Evolutionary conservation across 1,140 invertebrate genomes (phyloP), one percentile per base, ranked within the genome.

Genomic region (Archivesica marissinica): DNA sequence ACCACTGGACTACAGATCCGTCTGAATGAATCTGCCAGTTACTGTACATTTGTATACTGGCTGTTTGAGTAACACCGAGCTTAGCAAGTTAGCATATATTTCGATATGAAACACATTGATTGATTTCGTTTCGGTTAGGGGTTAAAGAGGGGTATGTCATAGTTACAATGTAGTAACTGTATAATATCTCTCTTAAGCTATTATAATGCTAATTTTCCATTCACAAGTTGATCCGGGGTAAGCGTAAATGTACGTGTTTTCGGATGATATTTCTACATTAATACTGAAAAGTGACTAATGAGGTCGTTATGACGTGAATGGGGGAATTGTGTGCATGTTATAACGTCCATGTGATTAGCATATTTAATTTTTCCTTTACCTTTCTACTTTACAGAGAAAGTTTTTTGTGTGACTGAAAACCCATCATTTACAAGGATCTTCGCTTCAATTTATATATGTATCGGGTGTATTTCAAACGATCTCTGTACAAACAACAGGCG

Each of bases 161-260:
- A 20, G 15, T 4, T 41, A 44, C 30, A 72, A 72, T 72, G 47
- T n/a, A 38, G n/a, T 50, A 44, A n/a, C 39, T 35, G 23, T 38
- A 44, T 38, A 23, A 47, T 72, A 9, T 64, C 59, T 35, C 30
- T n/a, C 15, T 38, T 72, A 72, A 35, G 15, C 2, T 28, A 47
- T 47, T 72, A 25, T 72, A 17, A 41, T 72, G 68, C 44, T 72
- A 41, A 72, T 47, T 38, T 68, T 68, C 17, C 39, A 72, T 72
- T 72, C 44, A 72, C 20, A 41, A 6, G 39, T 25, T 72, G 41
- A n/a, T n/a, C 25, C 25, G 39, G 25, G 25, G 35, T 28, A 30
- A 17, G 20, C 68, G 39, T 15, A 41, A 20, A 64, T 52, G 50
- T 52, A 52, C 23, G 50, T n/a, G 50, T 52, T 52, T 17, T 52